Base-by-base conservation (phyloP, 2,797 vertebrate genomes). In the Odontamblyopus rebecca region DNA sequence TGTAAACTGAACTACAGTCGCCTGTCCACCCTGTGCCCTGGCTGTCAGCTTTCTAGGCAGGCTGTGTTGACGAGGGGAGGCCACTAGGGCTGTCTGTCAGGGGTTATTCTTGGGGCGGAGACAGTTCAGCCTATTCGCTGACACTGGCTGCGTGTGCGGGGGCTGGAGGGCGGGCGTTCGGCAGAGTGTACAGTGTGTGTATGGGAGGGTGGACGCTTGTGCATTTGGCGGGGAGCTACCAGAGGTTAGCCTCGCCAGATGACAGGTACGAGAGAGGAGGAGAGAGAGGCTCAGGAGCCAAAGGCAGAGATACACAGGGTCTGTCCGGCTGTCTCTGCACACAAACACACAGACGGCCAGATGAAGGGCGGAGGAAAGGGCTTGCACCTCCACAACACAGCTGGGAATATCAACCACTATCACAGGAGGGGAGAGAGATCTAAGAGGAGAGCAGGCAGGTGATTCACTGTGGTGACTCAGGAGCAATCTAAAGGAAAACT, bases 11-110 rank as follows among this genome's bases (percentile, higher is more conserved):
- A 80, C 70, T 85, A 86, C 83, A 79, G 88, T 91, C 86, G 88
- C 79, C 87, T 85, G 88, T 92, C 89, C 89, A 88, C 89, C 89
- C 54, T 78, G 70, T 93, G 92, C 91, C 93, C 92, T 84, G 89
- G 91, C 93, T 93, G 86, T 94, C 94, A 94, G 85, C 85, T 86
- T 89, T 92, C 86, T 88, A 91, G 89, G 89, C 83, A 78, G 86
- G 80, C 87, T 88, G 88, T 82, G 85, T 85, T 93, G 92, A 92
- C 90, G 84, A 87, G 89, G 88, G 92, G 84, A 87, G 89, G 88
- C 91, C 86, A 91, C 89, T 91, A 91, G 90, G 92, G 90, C 91
- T 93, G 88, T 91, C 94, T 95, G 92, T 95, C 93, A 92, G 76
- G 87, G 89, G 83, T 88, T 90, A 90, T 92, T 93, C 93, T 91